These are phyloP conservation scores for Coenonympha arcania DNA, from an alignment of 2,888 invertebrate species.

Conservation along the genomic window DNA sequence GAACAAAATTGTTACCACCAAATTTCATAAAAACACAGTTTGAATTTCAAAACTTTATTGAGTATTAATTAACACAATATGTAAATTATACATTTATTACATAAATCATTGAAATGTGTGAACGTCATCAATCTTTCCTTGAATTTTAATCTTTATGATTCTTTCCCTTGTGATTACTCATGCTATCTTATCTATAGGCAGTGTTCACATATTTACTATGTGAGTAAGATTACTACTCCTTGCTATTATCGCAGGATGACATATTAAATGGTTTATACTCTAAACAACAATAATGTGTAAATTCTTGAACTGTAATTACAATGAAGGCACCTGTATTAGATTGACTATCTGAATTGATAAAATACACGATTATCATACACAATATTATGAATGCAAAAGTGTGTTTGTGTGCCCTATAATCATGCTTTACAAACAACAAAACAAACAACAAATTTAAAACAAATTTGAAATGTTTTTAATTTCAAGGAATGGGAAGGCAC, in stretches of 20 bases:
- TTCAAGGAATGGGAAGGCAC: no score
- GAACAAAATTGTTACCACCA: not conserved
- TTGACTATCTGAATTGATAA: not conserved
- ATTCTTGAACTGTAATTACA: not conserved
- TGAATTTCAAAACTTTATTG: not conserved
- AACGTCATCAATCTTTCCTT: conserved; percentile 13
- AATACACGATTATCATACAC: not conserved
- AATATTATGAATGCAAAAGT: no score
- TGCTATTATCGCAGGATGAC: not conserved
- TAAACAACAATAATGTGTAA: not conserved
- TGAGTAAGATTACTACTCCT: conserved; percentile 41
- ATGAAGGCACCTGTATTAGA: not conserved
- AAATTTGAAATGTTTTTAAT: no score
- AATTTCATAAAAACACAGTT: not conserved
- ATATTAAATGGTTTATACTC: not conserved
- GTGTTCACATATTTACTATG: conserved; percentile 48
- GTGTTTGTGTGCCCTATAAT: no score
- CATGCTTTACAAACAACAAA: no score
- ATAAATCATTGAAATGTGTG: not conserved
- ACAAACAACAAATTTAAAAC: no score
- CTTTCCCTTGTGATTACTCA: conserved; percentile 56
- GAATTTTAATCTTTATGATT: conserved; percentile 50
- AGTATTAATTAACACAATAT: not conserved
- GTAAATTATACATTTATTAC: not conserved
- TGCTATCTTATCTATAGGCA: conserved; percentile 58